phyloP scores from a whole-genome alignment of 2,888 invertebrate genomes.

The Amiota mariae region DNA sequence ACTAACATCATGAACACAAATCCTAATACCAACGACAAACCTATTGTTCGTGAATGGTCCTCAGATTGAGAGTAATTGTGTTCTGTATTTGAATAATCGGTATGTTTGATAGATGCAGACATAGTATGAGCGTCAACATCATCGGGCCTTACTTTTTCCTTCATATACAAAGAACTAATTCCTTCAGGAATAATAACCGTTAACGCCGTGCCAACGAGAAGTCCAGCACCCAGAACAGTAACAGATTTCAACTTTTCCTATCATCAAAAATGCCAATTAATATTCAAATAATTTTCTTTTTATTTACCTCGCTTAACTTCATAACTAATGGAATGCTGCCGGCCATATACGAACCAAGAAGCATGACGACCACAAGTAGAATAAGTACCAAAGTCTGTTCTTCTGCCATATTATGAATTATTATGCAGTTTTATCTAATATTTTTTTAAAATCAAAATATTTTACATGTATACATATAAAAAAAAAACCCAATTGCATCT shows the following conservation, averaged over 20 bases:
- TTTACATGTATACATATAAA: too few species aligned
- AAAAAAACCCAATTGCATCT: too few species aligned
- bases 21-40: slow-evolving; percentile 91
- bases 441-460: too few species aligned
- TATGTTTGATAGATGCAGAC: not conserved
- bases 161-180: slow-evolving; percentile 84
- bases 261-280: not conserved
- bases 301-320: slow-evolving; percentile 91
- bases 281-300: not conserved
- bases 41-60: slow-evolving; percentile 78
- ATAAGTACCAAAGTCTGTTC: slow-evolving; percentile 85
- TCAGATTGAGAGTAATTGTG: slow-evolving; percentile 6
- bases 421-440: too few species aligned
- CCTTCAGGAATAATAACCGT: slow-evolving; percentile 99
- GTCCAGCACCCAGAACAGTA: slow-evolving; percentile 96
- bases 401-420: slow-evolving; percentile 75
- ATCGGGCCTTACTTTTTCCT: slow-evolving; percentile 54
- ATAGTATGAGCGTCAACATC: slow-evolving; percentile 33
- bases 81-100: not conserved
- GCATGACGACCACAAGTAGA: slow-evolving; percentile 91
- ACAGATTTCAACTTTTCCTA: slow-evolving; percentile 95
- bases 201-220: slow-evolving; percentile 96
- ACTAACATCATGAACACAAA: slow-evolving; percentile 98
- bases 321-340: slow-evolving; percentile 96
- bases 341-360: slow-evolving; percentile 95